Evolutionary conservation across 2,888 invertebrate genomes (phyloP).

Genomic region (Trichopoda pennipes): DNA sequence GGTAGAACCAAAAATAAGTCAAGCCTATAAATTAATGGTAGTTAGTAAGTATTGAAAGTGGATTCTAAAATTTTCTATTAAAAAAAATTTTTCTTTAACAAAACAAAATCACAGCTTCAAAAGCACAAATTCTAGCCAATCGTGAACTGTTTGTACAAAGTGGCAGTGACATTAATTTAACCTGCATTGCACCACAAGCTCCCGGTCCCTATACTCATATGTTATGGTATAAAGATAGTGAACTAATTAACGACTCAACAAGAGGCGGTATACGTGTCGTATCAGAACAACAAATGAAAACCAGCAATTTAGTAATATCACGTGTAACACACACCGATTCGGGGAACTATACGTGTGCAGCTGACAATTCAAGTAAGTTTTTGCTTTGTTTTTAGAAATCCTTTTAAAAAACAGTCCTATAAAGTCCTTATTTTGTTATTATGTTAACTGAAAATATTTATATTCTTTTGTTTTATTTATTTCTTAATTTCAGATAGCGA

Average conservation of each 20-base stretch:
- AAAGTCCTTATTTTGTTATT: background rate
- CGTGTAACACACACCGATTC: conserved; percentile 83
- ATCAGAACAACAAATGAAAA: conserved; percentile 92
- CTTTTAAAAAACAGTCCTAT: no score
- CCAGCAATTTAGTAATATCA: conserved; percentile 91
- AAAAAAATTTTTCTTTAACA: background rate
- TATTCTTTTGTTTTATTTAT: background rate
- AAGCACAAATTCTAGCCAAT: conserved; percentile 92
- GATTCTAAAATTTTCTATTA: background rate
- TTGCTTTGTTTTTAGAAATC: no score
- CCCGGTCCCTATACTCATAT: conserved; percentile 86
- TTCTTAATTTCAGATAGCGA: conserved; percentile 85
- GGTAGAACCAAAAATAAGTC: conserved; percentile 89
- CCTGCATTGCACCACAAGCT: conserved; percentile 90
- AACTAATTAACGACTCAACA: conserved; percentile 91
- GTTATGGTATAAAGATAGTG: conserved; percentile 91
- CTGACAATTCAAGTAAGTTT: conserved; percentile 87
- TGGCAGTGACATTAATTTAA: conserved; percentile 95
- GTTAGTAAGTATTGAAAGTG: conserved; percentile 84
- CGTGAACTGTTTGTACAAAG: conserved; percentile 93
- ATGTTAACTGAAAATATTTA: background rate
- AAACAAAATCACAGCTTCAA: conserved; percentile 92
- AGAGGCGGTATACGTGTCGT: conserved; percentile 93
- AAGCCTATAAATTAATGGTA: conserved; percentile 83
- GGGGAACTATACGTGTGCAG: conserved; percentile 95